Evolutionary conservation across 2,113 vertebrate genomes (phyloP).

Genomic region (Eudyptes chrysolophus): DNA sequence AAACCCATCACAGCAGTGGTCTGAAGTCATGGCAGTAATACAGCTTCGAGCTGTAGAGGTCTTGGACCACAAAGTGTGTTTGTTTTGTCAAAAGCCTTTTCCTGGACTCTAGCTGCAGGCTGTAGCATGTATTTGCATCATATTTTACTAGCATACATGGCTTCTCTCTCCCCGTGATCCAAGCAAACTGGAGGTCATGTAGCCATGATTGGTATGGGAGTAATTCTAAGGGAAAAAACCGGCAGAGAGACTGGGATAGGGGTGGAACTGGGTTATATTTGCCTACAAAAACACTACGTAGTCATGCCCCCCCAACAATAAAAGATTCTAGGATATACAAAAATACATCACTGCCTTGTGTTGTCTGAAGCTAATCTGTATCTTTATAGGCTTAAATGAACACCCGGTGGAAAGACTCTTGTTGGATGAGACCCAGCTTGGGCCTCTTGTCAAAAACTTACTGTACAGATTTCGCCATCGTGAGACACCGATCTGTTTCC

Average conservation of each 20-base stretch:
- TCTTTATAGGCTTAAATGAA: neutral
- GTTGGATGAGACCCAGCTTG: neutral
- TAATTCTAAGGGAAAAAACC: neutral
- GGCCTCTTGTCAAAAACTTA: neutral
- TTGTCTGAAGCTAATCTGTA: neutral
- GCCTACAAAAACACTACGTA: neutral
- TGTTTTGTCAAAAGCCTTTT: neutral
- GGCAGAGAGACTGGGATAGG: neutral
- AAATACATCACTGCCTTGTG: neutral
- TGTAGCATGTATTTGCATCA: fast-evolving
- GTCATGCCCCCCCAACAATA: neutral
- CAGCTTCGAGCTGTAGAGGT: neutral
- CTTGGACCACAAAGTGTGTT: neutral
- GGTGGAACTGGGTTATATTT: neutral
- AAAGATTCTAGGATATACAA: neutral
- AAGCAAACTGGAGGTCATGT: neutral
- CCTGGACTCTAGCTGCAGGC: neutral
- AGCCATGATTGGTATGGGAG: neutral
- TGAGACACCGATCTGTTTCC: neutral
- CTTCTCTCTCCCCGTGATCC: neutral
- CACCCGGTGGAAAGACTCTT: neutral
- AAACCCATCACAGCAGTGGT: neutral
- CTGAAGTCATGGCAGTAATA: neutral
- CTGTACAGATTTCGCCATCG: neutral
- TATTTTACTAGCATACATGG: neutral